Conservation (phyloP, 2,113 vertebrate species). For the Zosterops hypoxanthus region DNA sequence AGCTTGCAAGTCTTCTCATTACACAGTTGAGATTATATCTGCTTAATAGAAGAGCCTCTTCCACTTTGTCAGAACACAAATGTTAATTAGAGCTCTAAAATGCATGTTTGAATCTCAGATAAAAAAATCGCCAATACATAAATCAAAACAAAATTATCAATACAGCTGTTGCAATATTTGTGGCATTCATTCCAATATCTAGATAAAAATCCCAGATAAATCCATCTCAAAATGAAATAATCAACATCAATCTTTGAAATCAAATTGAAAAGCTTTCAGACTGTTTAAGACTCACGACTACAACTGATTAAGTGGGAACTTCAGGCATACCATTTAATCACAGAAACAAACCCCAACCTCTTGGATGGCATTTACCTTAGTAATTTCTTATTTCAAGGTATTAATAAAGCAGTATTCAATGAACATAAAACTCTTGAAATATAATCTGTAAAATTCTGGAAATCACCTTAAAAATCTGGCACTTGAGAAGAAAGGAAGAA, state of each 20-base stretch:
- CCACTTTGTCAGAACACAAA: conserved; percentile 57
- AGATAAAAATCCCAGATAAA: conserved; percentile 53
- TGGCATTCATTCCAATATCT: conserved; percentile 24
- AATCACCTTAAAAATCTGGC: conserved; percentile 21
- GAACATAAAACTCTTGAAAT: conserved; percentile 10
- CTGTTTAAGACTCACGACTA: conserved; percentile 48
- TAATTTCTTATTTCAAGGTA: conserved; percentile 48
- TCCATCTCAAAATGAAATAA: conserved; percentile 56
- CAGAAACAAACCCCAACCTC: conserved; percentile 19
- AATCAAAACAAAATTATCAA: conserved; percentile 67
- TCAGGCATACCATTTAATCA: conserved; percentile 50
- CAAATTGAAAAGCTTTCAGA: conserved; percentile 71
- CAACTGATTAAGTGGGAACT: conserved; percentile 58
- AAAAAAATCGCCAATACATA: conserved; percentile 27
- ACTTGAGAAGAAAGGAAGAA: conserved; percentile 13
- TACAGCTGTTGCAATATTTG: conserved; percentile 43
- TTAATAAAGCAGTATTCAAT: conserved; percentile 34
- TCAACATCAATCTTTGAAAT: conserved; percentile 66
- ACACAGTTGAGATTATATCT: conserved; percentile 38
- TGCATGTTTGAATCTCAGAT: conserved; percentile 28
- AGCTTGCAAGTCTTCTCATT: not conserved
- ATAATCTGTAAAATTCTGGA: not conserved
- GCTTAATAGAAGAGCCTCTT: conserved; percentile 58
- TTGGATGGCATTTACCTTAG: conserved; percentile 28
- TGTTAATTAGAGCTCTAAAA: conserved; percentile 69